phyloP scores from a whole-genome alignment of 2,113 vertebrate species.

The Ceyx melanurus region DNA sequence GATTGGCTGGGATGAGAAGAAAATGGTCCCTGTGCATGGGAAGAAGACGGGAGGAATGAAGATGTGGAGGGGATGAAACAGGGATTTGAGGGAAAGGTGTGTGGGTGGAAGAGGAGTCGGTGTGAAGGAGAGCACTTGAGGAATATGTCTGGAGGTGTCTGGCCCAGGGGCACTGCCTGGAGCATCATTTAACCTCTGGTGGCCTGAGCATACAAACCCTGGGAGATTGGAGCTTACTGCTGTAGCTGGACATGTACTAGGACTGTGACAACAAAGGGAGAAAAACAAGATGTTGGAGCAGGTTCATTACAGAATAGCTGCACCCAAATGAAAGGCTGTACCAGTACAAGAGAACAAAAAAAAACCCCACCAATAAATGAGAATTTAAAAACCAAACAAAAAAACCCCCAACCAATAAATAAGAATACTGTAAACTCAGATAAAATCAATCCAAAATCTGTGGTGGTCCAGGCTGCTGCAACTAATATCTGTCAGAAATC shows the following conservation, averaged over 20 bases:
- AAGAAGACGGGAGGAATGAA: background rate
- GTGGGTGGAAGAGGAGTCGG: background rate
- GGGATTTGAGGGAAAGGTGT: background rate
- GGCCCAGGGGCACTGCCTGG: background rate
- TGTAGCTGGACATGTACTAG: background rate
- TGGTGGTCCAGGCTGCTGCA: background rate
- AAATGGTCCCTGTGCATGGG: background rate
- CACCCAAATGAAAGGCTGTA: background rate
- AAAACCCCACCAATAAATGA: no score
- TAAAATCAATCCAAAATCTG: background rate
- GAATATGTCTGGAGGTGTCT: background rate
- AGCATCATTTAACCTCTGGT: background rate
- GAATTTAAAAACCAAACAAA: no score
- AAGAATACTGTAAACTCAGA: background rate
- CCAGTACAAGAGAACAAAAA: background rate
- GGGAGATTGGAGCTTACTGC: fast-evolving
- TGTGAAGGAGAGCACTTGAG: background rate
- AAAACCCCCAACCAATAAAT: background rate
- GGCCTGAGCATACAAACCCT: background rate
- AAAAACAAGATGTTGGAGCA: background rate
- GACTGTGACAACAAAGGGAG: background rate
- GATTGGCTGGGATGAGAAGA: background rate
- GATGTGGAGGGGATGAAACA: background rate
- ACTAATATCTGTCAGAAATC: background rate
- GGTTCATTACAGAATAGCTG: background rate